Base-by-base conservation (phyloP, 2,113 vertebrate species). In the Myanophis thanlyinensis region DNA sequence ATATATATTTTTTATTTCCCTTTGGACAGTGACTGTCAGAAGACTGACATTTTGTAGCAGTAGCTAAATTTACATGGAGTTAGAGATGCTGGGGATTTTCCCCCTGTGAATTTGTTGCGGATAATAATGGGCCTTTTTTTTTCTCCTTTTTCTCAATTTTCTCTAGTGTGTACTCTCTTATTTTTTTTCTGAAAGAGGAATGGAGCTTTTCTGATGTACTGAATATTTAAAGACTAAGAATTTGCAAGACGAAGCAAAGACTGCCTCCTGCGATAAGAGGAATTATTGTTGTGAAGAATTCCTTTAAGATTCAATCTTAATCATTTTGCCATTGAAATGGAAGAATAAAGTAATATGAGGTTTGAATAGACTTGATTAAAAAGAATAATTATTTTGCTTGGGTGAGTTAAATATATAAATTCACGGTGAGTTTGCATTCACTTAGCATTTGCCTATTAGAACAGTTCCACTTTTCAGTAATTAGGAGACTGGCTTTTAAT, bases 351-450 rank as follows among this genome's bases (percentile, higher is more conserved):
- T 97, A 97, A 97, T 97, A 97, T 96, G 96, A 96, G 95, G 95
- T 95, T 96, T 97, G 97, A 97, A 97, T 97, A 95, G 97, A 96
- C 95, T 96, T 97, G 97, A 97, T 97, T 97, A 97, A 97, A 97
- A 96, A 95, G 96, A 97, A 96, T 97, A 97, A 97, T 97, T 97
- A 95, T 95, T 96, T 97, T 97, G 95, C 94, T 95, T 84, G 22
- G 91, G 92, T 94, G 94, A 91, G 94, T 97, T 96, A 96, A 97
- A 96, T 97, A 96, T 96, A 96, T 95, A 97, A 96, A 97, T 90
- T 94, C 94, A 93, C 94, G 46, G 86, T 89, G 92, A 94, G 85
- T 96, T 95, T 94, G 95, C 93, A 96, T 97, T 96, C 94, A 96
- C 92, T 86, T 87, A 92, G 91, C 94, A 89, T 94, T 95, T 90